Evolutionary conservation across 2,797 vertebrate genomes (phyloP), one percentile per base, ranked within the genome.

Genomic region (Selene dorsalis): DNA sequence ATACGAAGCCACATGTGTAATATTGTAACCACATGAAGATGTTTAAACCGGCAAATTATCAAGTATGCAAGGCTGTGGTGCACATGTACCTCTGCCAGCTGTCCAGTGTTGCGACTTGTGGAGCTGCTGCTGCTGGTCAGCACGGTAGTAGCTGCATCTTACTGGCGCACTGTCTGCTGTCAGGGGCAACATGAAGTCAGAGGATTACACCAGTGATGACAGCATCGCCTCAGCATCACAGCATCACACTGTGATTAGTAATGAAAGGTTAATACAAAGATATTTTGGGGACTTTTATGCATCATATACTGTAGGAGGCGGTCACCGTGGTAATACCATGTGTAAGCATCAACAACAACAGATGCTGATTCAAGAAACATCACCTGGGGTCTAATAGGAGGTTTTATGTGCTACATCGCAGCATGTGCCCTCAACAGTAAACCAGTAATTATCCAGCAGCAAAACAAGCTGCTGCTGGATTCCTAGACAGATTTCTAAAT

Each of bases 401-500:
- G 38, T 50, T 68, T 75, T 71, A 69, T 52, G 50, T 20, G 74
- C 35, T 67, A 71, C 73, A 62, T 69, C 72, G 39, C 87, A 90
- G 85, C 64, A 32, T 32, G 84, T n/a, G 26, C 53, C 65, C 47
- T 56, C 48, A 13, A 4, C 26, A 0, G 43, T 38, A 73, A 80
- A 17, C 61, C 20, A 24, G 3, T 75, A 87, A 89, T 89, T 74
- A 87, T 69, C 80, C 61, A 26, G 77, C 28, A 84, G 45, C 45
- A 85, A 71, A 75, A 80, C 73, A 90, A 86, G 63, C 59, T 20
- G 56, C 43, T 47, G 50, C 84, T 89, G 81, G 60, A 77, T 26
- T 91, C 90, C 86, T 92, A 85, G 84, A 91, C 81, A 18, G 48
- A 48, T 91, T 87, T 88, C 73, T 18, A 71, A 78, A 90, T 14